Conservation (phyloP, 2,888 invertebrate genomes). For the Tenthredo distinguenda region DNA sequence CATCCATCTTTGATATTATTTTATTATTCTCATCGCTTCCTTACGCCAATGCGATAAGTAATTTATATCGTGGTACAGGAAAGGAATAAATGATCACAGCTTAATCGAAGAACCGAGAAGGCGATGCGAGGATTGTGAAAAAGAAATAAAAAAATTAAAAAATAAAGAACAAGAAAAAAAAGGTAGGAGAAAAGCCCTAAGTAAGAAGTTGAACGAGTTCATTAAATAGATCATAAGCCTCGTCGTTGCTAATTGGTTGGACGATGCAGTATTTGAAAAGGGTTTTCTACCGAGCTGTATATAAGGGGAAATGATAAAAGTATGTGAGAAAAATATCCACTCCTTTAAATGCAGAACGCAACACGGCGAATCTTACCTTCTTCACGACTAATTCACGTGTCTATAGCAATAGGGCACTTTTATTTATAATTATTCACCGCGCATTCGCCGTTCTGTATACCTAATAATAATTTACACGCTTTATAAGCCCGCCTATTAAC, state of each 20-base stretch:
- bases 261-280: not conserved
- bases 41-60: not conserved
- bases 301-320: not conserved
- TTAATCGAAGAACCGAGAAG: not conserved
- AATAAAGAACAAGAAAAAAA: not conserved
- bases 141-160: not conserved
- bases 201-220: not conserved
- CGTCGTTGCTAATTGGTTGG: slow-evolving; percentile 20
- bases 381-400: not conserved
- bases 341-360: not conserved
- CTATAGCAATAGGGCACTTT: not conserved
- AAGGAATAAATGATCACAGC: not conserved
- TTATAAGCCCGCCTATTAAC: not conserved
- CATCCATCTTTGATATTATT: not conserved
- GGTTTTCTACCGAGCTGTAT: not conserved
- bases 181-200: not conserved
- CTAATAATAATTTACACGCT: slow-evolving; percentile 2
- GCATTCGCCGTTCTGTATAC: not conserved
- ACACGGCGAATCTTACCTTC: not conserved
- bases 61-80: not conserved
- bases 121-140: not conserved
- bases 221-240: slow-evolving; percentile 11
- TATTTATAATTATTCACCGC: not conserved
- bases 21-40: not conserved
- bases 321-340: not conserved